A percentile compares a stretch with the other conserved stretches of the same genome.
phyloP scores from a whole-genome alignment of 2,888 invertebrate genomes.

The Andricus quercusramuli region DNA sequence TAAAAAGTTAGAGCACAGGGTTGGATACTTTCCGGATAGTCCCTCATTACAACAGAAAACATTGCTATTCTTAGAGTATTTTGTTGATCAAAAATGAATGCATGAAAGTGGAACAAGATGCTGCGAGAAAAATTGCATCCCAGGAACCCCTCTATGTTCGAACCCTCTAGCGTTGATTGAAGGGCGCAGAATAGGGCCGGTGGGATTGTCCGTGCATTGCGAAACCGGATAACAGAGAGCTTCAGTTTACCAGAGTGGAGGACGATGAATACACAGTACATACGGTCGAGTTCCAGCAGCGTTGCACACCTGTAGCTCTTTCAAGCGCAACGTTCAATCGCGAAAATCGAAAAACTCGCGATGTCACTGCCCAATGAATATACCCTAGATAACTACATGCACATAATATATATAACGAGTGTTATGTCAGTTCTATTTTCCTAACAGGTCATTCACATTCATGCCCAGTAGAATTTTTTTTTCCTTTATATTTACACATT shows the following conservation, averaged over 20 bases:
- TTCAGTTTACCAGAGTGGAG: constrained; percentile 34
- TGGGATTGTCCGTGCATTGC: constrained; percentile 29
- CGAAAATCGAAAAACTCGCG: constrained; percentile 1
- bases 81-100: neutral
- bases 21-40: no score
- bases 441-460: no score
- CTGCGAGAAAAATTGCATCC: neutral
- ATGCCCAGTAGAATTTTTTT: no score
- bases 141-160: neutral
- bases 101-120: constrained; percentile 7
- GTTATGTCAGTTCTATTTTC: neutral
- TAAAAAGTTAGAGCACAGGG: no score
- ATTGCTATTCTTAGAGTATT: neutral
- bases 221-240: constrained; percentile 38
- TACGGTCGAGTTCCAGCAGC: neutral
- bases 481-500: no score
- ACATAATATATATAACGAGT: neutral
- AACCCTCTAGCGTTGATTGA: constrained; percentile 30
- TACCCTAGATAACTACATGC: neutral
- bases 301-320: constrained; percentile 36
- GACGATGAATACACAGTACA: neutral
- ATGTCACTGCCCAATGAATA: neutral
- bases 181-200: constrained; percentile 8
- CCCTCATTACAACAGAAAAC: neutral
- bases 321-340: constrained; percentile 14